phyloP scores from a whole-genome alignment of 2,113 vertebrate genomes.

The Plecotus auritus region DNA sequence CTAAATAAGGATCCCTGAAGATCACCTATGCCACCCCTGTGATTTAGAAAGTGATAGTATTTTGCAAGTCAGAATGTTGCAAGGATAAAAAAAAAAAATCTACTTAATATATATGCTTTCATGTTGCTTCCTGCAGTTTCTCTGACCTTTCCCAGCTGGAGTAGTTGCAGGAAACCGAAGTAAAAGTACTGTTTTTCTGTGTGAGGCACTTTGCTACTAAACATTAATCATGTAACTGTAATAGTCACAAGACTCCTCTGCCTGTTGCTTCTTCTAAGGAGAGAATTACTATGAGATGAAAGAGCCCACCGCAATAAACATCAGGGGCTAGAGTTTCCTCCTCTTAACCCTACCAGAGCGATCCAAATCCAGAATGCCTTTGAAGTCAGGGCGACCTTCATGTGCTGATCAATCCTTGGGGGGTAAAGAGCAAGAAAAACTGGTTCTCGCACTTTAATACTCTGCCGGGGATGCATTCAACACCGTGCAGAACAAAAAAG shows the following conservation, averaged over 20 bases:
- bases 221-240: constrained; percentile 67
- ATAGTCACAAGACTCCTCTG: constrained; percentile 34
- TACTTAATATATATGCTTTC: constrained; percentile 31
- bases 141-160: constrained; percentile 72
- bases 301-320: constrained; percentile 49
- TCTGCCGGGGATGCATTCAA: constrained; percentile 7
- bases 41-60: constrained; percentile 65
- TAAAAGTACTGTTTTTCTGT: constrained; percentile 71
- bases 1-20: background rate
- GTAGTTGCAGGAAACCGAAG: constrained; percentile 70
- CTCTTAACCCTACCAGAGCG: constrained; percentile 41
- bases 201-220: constrained; percentile 68
- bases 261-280: constrained; percentile 59
- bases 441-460: constrained; percentile 44
- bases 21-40: background rate
- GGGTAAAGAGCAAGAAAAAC: constrained; percentile 57
- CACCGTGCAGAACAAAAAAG: constrained; percentile 5
- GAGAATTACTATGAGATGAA: constrained; percentile 65
- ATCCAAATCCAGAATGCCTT: constrained; percentile 53
- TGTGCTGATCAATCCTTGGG: constrained; percentile 47
- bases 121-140: constrained; percentile 75
- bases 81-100: constrained; percentile 43
- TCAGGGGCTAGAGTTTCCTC: constrained; percentile 47
- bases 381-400: constrained; percentile 63
- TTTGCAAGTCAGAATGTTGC: constrained; percentile 69